A percentile compares a stretch with the other conserved stretches of the same genome.
Conservation (phyloP, 2,888 invertebrate species). For the Hydropsyche betteni region DNA sequence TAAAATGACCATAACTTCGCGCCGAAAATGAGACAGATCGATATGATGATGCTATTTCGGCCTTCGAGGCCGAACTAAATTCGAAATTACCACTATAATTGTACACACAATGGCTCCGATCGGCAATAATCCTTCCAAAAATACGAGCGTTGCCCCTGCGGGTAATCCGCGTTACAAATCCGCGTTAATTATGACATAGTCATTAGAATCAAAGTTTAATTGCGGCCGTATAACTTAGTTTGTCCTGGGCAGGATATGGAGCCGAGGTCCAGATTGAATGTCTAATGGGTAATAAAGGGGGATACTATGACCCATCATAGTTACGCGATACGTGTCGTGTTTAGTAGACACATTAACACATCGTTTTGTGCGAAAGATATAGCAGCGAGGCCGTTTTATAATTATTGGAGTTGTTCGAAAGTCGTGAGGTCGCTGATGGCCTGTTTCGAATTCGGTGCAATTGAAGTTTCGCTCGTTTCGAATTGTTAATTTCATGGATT, state of each 20-base stretch:
- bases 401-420: too few relatives aligned
- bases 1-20: background rate
- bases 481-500: background rate
- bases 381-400: background rate
- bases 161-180: background rate
- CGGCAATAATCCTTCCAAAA: background rate
- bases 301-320: constrained; percentile 13
- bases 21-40: background rate
- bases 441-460: too few relatives aligned
- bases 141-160: background rate
- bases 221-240: background rate
- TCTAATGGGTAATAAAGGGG: constrained; percentile 30
- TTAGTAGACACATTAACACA: constrained; percentile 7
- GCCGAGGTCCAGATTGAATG: constrained; percentile 24
- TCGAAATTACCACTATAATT: constrained; percentile 1
- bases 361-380: background rate
- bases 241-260: background rate
- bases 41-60: constrained; percentile 17
- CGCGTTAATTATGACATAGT: background rate
- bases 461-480: background rate
- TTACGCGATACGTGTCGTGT: constrained; percentile 30
- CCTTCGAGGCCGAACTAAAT: background rate
- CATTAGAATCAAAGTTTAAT: constrained; percentile 5
- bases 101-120: background rate
- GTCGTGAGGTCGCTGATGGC: too few relatives aligned